A percentile compares a stretch with the other conserved stretches of the same genome.
phyloP scores from a whole-genome alignment of 2,888 invertebrate species.

The Lacanobia oleracea region DNA sequence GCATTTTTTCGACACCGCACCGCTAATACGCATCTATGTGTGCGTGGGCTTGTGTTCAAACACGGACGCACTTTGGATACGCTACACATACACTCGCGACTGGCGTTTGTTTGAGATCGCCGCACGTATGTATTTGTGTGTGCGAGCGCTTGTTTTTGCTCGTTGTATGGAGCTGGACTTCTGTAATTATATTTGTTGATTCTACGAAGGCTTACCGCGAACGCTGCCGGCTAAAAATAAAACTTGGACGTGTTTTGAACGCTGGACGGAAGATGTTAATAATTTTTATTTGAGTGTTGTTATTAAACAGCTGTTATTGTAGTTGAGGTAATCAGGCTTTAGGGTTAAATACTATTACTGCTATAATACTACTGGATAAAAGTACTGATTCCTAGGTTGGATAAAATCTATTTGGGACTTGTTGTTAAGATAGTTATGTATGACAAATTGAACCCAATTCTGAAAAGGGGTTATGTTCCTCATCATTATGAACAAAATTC shows the following conservation, averaged over 20 bases:
- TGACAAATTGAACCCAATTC: too few relatives aligned
- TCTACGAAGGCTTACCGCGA: background rate
- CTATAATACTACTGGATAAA: background rate
- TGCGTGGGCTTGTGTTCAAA: too few relatives aligned
- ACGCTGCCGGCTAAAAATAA: background rate
- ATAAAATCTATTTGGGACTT: too few relatives aligned
- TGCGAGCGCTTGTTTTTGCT: background rate
- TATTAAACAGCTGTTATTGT: background rate
- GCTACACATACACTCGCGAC: too few relatives aligned
- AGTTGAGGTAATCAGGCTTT: background rate
- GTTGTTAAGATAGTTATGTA: too few relatives aligned
- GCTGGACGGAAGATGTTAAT: background rate
- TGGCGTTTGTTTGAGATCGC: background rate
- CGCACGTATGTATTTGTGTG: background rate
- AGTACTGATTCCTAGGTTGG: too few relatives aligned
- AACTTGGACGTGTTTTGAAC: conserved; percentile 10
- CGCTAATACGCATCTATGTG: too few relatives aligned
- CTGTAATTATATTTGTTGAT: background rate
- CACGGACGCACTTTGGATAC: too few relatives aligned
- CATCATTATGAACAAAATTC: too few relatives aligned
- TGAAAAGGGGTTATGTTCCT: too few relatives aligned
- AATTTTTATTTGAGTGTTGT: background rate
- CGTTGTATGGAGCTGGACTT: background rate
- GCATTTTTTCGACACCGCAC: too few relatives aligned
- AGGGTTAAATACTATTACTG: background rate